Conservation (phyloP, 2,888 invertebrate species). For the Eristalinus sepulchralis region DNA sequence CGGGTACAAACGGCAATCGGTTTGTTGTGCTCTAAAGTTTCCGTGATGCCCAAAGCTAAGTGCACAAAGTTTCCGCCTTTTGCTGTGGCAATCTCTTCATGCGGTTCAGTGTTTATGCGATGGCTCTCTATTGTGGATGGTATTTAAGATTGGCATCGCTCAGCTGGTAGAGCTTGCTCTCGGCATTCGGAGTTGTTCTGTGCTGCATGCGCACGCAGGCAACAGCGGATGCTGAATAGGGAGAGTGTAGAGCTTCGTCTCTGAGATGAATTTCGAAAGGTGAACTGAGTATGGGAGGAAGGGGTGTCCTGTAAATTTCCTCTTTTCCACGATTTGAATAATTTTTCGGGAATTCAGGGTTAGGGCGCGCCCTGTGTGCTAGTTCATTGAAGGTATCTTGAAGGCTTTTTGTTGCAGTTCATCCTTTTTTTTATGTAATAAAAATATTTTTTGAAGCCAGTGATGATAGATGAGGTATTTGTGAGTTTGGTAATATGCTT, state of each 20-base stretch:
- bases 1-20: neutral
- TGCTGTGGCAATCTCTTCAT: neutral
- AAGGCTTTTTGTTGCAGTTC: constrained; percentile 25
- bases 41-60: constrained; percentile 12
- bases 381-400: constrained; percentile 24
- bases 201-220: constrained; percentile 48
- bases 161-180: constrained; percentile 30
- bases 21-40: constrained; percentile 27
- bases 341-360: constrained; percentile 32
- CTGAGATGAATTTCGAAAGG: neutral
- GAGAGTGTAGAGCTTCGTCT: constrained; percentile 16
- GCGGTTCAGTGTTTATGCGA: neutral
- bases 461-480: neutral
- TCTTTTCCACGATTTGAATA: constrained; percentile 29
- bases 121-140: constrained; percentile 35
- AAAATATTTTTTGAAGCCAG: neutral
- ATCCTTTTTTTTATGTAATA: constrained; percentile 23
- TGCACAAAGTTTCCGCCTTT: neutral
- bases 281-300: neutral
- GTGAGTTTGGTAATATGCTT: too few species aligned
- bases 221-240: constrained; percentile 51
- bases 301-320: neutral
- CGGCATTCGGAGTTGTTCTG: constrained; percentile 49
- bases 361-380: constrained; percentile 67
- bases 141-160: constrained; percentile 25